Percentiles rank a stretch among this genome's conserved stretches.
phyloP scores from a whole-genome alignment of 2,113 vertebrate genomes.

The Muscicapa adusta region DNA sequence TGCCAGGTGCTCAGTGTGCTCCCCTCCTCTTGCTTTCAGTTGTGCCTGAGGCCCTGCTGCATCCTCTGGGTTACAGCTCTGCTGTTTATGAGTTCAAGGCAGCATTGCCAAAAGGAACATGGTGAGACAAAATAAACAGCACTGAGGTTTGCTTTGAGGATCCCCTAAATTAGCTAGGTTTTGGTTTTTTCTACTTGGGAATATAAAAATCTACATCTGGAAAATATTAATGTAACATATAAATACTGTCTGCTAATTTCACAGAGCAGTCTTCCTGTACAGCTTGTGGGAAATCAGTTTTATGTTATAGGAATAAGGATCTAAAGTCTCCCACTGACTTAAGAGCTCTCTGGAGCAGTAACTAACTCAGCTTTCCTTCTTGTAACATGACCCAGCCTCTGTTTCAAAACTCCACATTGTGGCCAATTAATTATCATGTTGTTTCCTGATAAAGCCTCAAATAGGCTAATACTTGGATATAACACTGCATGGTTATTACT shows the following conservation, averaged over 20 bases:
- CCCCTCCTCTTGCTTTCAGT: not conserved
- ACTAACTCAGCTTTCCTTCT: not conserved
- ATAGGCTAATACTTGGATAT: not conserved
- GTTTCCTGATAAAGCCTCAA: slow-evolving; percentile 44
- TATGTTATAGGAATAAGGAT: slow-evolving; percentile 19
- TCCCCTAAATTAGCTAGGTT: not conserved
- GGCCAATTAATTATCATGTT: not conserved
- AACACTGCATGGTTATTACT: not conserved
- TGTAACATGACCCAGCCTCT: not conserved
- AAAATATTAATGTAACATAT: not conserved
- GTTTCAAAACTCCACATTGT: not conserved
- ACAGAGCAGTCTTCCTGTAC: not conserved
- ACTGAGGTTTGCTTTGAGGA: not conserved
- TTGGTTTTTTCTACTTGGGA: not conserved
- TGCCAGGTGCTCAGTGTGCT: slow-evolving; percentile 38
- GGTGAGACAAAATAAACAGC: not conserved
- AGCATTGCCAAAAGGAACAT: not conserved
- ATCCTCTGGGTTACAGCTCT: not conserved
- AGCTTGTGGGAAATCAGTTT: slow-evolving; percentile 12
- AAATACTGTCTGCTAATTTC: slow-evolving; percentile 2
- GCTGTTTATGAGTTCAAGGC: not conserved
- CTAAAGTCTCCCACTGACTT: slow-evolving; percentile 36
- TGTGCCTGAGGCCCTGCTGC: not conserved
- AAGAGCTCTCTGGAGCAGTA: not conserved
- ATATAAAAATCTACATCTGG: slow-evolving; percentile 27